Conservation (phyloP, 37 sponge, comb jelly and placozoan genomes). For the Bolinopsis microptera region DNA sequence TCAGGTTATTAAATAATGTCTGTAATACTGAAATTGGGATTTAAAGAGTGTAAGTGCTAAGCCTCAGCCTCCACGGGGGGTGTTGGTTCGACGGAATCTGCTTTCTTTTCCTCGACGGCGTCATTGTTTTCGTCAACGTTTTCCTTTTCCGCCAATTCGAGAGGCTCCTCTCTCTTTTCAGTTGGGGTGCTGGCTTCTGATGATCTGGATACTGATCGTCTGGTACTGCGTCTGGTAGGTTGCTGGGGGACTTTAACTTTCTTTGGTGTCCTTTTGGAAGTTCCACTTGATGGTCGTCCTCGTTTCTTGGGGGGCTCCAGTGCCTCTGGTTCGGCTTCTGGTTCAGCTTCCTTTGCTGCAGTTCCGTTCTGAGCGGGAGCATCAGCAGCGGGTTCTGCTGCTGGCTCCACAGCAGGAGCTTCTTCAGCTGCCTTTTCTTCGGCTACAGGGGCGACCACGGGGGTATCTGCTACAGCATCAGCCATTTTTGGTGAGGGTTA, state of each 20-base stretch:
- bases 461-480: conserved; percentile 11
- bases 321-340: not conserved
- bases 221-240: not conserved
- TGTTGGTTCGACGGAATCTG: not conserved
- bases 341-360: not conserved
- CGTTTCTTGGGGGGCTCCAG: conserved; percentile 20
- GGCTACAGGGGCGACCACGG: not conserved
- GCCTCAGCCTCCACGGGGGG: not conserved
- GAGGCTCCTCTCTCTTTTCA: not conserved
- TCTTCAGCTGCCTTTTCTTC: not conserved
- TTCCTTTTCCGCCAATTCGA: not conserved
- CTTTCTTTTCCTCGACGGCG: not conserved
- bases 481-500: not conserved
- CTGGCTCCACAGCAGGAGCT: not conserved
- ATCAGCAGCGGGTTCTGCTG: not conserved
- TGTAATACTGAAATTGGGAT: not conserved
- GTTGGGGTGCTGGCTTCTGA: not conserved
- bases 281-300: not conserved
- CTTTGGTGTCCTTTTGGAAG: not conserved
- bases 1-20: not conserved
- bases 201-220: not conserved
- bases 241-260: not conserved
- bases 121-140: not conserved
- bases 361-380: not conserved
- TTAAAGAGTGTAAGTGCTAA: not conserved